These are phyloP conservation scores for Fulica atra DNA, from an alignment of 2,113 vertebrate species.

Conservation along the genomic window DNA sequence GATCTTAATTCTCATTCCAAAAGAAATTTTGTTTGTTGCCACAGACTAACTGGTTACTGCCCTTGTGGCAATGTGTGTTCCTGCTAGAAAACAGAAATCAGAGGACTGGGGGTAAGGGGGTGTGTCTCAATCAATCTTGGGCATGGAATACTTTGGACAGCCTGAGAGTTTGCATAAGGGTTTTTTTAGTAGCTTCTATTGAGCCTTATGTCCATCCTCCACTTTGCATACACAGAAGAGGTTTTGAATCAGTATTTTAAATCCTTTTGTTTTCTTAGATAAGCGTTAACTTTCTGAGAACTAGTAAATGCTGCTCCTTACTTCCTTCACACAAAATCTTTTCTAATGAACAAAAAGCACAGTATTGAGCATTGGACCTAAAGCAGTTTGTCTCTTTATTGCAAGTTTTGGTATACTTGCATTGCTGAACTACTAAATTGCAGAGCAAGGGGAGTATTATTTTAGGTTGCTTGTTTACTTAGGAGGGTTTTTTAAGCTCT, in stretches of 20 bases:
- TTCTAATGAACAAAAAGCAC: background rate
- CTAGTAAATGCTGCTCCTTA: background rate
- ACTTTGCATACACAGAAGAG: background rate
- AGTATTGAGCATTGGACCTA: accelerated
- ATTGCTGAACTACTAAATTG: background rate
- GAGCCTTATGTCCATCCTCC: background rate
- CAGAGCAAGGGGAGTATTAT: background rate
- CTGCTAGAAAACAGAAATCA: background rate
- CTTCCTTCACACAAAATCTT: background rate
- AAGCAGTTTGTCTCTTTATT: background rate
- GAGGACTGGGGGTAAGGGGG: background rate
- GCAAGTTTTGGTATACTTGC: background rate
- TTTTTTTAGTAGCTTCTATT: background rate
- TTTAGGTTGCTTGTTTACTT: background rate
- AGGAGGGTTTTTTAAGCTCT: background rate
- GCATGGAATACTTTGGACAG: background rate
- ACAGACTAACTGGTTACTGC: background rate
- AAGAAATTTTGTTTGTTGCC: background rate
- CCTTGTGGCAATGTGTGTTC: background rate
- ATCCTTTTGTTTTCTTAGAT: background rate
- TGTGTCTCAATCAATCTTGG: background rate
- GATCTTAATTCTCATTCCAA: background rate
- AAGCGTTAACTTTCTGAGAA: background rate
- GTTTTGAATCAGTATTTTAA: background rate
- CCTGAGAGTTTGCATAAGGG: background rate